Conservation (phyloP, 2,888 invertebrate genomes). For the Eilema depressum region DNA sequence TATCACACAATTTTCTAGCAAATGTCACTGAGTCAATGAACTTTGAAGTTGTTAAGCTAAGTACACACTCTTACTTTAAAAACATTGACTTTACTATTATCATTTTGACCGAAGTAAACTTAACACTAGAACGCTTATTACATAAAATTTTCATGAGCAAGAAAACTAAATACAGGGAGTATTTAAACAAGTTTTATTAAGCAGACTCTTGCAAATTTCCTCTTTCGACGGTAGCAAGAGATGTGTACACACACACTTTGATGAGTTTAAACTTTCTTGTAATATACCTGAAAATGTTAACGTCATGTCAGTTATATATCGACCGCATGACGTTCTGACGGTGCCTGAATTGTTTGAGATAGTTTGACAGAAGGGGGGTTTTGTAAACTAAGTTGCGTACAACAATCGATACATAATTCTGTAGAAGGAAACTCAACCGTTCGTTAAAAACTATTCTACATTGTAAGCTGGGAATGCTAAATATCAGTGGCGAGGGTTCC, state of each 20-base stretch:
- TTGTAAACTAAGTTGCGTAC: background rate
- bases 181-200: constrained; percentile 19
- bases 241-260: constrained; percentile 11
- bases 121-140: constrained; percentile 3
- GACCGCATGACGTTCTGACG: background rate
- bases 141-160: background rate
- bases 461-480: no score
- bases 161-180: constrained; percentile 11
- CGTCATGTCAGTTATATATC: constrained; percentile 2
- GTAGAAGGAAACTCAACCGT: background rate
- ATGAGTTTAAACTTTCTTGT: background rate
- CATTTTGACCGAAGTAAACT: background rate
- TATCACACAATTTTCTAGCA: background rate
- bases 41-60: background rate
- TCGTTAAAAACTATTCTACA: background rate
- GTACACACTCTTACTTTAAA: background rate
- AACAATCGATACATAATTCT: background rate
- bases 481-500: no score
- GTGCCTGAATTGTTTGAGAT: background rate
- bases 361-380: background rate
- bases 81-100: background rate
- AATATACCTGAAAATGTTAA: background rate
- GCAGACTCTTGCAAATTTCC: constrained; percentile 16
- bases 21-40: background rate
- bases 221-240: constrained; percentile 8